Conservation (phyloP, 2,888 invertebrate species). For the Pyrrhosoma nymphula region DNA sequence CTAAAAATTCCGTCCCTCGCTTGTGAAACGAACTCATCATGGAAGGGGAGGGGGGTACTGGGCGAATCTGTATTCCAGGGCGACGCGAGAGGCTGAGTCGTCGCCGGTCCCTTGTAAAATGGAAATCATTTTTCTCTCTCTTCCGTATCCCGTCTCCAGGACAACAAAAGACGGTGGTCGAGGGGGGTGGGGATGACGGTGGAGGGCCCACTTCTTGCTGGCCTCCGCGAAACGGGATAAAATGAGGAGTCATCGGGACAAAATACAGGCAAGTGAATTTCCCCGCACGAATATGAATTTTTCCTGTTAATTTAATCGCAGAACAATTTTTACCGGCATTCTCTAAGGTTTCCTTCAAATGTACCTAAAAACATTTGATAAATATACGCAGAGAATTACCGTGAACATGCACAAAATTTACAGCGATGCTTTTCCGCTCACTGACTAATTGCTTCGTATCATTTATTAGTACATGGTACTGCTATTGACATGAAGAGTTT, state of each 20-base stretch:
- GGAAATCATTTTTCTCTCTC: conserved; percentile 19
- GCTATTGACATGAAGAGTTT: no score
- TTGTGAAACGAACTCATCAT: conserved; percentile 31
- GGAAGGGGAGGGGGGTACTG: not conserved
- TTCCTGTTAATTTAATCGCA: not conserved
- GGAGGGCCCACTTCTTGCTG: not conserved
- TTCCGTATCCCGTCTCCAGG: not conserved
- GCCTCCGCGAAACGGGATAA: not conserved
- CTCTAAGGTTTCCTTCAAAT: no score
- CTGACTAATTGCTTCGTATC: no score
- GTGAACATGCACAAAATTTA: no score
- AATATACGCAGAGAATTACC: no score
- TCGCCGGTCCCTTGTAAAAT: conserved; percentile 13
- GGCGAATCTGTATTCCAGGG: conserved; percentile 12
- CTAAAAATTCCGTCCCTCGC: conserved; percentile 18
- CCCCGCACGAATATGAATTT: not conserved
- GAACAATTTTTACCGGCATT: no score
- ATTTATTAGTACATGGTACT: no score
- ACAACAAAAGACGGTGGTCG: not conserved
- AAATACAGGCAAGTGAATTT: not conserved
- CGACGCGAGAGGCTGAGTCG: not conserved
- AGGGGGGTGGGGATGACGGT: not conserved
- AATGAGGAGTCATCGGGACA: not conserved
- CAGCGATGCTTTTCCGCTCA: no score
- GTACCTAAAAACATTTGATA: no score